phyloP scores from a whole-genome alignment of 2,797 vertebrate genomes.

The Enteromius treurensis region DNA sequence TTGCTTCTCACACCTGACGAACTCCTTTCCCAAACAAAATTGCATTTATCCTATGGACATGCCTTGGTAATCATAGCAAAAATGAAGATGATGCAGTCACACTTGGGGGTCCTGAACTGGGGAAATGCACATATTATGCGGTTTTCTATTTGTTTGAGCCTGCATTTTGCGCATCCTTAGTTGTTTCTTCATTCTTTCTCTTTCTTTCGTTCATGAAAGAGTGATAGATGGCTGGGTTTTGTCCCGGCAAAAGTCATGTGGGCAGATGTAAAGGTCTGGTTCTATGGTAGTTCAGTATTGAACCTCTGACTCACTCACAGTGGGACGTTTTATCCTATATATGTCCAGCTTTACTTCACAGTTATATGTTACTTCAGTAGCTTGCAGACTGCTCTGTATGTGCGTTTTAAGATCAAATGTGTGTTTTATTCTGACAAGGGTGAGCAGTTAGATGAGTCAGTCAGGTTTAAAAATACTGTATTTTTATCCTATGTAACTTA shows the following conservation, averaged over 20 bases:
- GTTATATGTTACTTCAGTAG: neutral
- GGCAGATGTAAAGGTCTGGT: neutral
- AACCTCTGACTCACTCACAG: constrained; percentile 15
- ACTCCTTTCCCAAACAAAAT: constrained; percentile 21
- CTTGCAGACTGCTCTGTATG: neutral
- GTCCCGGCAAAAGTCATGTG: constrained; percentile 16
- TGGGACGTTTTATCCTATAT: constrained; percentile 1
- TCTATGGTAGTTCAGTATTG: constrained; percentile 9
- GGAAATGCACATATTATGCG: neutral
- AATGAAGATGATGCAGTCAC: neutral
- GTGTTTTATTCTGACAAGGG: constrained; percentile 8
- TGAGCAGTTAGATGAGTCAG: neutral
- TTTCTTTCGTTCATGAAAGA: neutral
- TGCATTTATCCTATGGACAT: neutral
- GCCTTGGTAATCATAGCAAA: neutral
- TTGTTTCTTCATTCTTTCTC: neutral
- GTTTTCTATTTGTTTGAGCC: neutral
- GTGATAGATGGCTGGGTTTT: neutral
- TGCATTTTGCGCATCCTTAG: neutral
- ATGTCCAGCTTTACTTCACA: neutral
- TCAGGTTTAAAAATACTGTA: neutral
- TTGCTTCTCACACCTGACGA: constrained; percentile 13
- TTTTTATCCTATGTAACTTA: neutral
- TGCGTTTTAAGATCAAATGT: no score
- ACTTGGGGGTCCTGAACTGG: neutral